Evolutionary conservation across 2,888 invertebrate species (phyloP), one percentile per base, ranked within the genome.

Genomic region (Adineta ricciae): DNA sequence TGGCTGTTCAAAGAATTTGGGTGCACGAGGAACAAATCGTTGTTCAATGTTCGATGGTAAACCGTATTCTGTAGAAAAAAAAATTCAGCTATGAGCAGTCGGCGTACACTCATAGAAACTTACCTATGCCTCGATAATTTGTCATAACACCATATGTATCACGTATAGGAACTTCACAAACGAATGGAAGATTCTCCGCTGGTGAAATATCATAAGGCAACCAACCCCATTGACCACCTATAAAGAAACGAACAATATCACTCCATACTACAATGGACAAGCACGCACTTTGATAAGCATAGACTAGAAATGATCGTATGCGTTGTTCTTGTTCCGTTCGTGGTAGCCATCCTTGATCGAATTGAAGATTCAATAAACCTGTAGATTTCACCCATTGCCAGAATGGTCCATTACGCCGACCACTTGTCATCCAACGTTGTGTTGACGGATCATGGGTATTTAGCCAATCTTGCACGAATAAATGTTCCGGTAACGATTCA

Each of bases 181-280:
- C 78, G 46, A 85, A 85, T 50, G 85, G 83, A 78, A 83, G 73
- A 8, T 27, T 32, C 16, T 85, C 85, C 1, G 21, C 46, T 2
- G 78, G 78, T 36, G 83, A 52, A 21, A 85, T 54, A 73, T 85
- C 85, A 14, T 83, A 78, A 2, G 78, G 83, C 32, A 85, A 50
- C 85, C 85, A 85, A 54, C 85, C 85, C 85, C 85, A 85, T 41
- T 54, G 73, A 46, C 85, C 83, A 78, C 73, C 85, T 85, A 41
- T 73, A 73, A n/a, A 41, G 24, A 78, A n/a, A 11, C 14, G 24
- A 9, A 41, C 4, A 14, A n/a, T 9, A n/a, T 24, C 0, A 24
- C n/a, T 9, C 8, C 4, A n/a, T n/a, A 27, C 27, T 21, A 21
- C 3, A 78, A 41, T 3, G 24, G 24, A 41, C n/a, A 78, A 21